Base-by-base conservation (phyloP, 2,797 vertebrate species). In the Gobio occitaniae region DNA sequence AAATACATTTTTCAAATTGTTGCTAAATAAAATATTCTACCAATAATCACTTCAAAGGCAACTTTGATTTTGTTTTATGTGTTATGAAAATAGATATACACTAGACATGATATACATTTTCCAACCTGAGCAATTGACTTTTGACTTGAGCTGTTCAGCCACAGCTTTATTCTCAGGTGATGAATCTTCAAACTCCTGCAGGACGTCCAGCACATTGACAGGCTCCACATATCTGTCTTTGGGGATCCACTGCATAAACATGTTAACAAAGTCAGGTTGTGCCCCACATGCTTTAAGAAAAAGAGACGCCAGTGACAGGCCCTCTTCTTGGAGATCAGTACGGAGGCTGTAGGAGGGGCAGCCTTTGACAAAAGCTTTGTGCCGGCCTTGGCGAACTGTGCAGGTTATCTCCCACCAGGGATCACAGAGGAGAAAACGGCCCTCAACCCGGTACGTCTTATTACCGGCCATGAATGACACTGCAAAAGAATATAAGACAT, bases 331-430 rank as follows among this genome's bases (percentile, higher is more conserved):
- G 80, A 92, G 83, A 61, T 93, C 86, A 50, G 92, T 89, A 72
- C 89, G 91, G 63, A 97, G 93, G 75, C 92, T 93, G 91, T 96
- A 97, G 0, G 93, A 95, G 0, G 94, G 95, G 85, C 90, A 94
- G 21, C 94, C 94, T 44, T 19, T 61, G 41, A 91, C 44, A 36
- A 92, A 90, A 77, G 92, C 91, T 81, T 87, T 93, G 0, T 54
- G 87, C 0, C 38, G 70, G 6, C 4, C 1, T 2, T 17, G 65
- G 63, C 86, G 91, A 44, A 87, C 92, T 63, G 69, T 90, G 50
- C 96, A 92, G 10, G 91, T 93, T 80, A 96, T 93, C 78, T 80
- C 90, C 96, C 96, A 97, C 96, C 96, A 97, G 0, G 96, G 91
- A 47, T 36, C 94, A 12, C 38, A 68, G 21, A 97, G 90, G 0